Percentiles rank a stretch among this genome's conserved stretches.
These are phyloP conservation scores for Bibio marci DNA, from an alignment of 2,888 invertebrate genomes.

Conservation along the genomic window DNA sequence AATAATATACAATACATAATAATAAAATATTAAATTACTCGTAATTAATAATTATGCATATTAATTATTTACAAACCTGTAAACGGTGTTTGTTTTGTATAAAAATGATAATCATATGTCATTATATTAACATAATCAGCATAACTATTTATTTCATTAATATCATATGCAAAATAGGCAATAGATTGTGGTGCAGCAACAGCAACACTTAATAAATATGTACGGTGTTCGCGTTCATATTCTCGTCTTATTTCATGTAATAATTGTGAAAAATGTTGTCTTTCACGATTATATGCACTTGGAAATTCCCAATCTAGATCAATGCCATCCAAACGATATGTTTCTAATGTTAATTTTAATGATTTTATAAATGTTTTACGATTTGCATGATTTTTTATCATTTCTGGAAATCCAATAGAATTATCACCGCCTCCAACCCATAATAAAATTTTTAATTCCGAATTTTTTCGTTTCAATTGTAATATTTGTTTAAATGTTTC, in stretches of 20 bases:
- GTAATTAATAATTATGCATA: too few relatives aligned
- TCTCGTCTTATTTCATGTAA: constrained; percentile 53
- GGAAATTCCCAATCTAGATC: constrained; percentile 83
- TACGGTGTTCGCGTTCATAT: constrained; percentile 38
- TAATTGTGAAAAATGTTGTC: constrained; percentile 56
- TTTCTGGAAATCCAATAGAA: constrained; percentile 43
- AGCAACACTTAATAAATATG: constrained; percentile 54
- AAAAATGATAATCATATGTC: constrained; percentile 83
- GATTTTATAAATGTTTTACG: constrained; percentile 46
- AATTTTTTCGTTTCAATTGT: constrained; percentile 38
- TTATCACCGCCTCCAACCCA: constrained; percentile 47
- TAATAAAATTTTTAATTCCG: constrained; percentile 54
- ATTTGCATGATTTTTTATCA: constrained; percentile 52
- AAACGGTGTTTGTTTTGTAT: constrained; percentile 53
- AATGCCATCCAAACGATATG: constrained; percentile 21
- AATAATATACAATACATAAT: too few relatives aligned
- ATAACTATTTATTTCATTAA: constrained; percentile 59
- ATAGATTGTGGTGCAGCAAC: constrained; percentile 64
- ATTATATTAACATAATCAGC: constrained; percentile 79
- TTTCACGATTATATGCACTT: constrained; percentile 40
- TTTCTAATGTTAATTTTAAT: constrained; percentile 26
- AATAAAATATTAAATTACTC: background rate
- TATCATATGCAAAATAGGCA: constrained; percentile 58
- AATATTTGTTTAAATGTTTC: constrained; percentile 18
- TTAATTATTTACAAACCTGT: constrained; percentile 33